Percentiles rank a stretch among this genome's conserved stretches.
phyloP scores from a whole-genome alignment of 2,797 vertebrate species.

The Rhinella marina region DNA sequence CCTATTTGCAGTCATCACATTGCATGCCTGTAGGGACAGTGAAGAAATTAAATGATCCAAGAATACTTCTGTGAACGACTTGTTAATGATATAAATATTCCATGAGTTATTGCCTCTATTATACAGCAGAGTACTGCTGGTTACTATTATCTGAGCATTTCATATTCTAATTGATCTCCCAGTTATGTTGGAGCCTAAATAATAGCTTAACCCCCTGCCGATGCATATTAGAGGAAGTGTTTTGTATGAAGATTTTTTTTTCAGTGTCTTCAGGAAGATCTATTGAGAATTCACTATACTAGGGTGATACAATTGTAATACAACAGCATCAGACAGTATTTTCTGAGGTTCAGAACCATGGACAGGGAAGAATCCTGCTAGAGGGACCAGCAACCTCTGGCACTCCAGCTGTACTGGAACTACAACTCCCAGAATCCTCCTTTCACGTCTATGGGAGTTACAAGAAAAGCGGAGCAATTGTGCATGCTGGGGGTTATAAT shows the following conservation, averaged over 20 bases:
- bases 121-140: background rate
- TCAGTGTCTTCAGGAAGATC: background rate
- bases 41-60: background rate
- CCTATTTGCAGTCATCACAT: background rate
- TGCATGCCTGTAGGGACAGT: background rate
- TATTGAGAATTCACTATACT: background rate
- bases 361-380: background rate
- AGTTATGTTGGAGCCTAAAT: background rate
- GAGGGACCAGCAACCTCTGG: no score
- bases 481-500: no score
- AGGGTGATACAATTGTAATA: background rate
- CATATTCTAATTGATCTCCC: background rate
- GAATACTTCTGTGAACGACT: background rate
- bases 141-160: background rate
- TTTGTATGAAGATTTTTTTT: background rate
- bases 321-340: background rate
- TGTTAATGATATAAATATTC: background rate
- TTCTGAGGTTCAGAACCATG: constrained; percentile 12
- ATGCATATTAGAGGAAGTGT: background rate
- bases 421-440: no score
- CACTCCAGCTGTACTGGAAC: no score
- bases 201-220: background rate
- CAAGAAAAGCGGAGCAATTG: no score
- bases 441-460: no score
- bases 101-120: background rate